These are phyloP conservation scores for Laterallus jamaicensis DNA, from an alignment of 2,113 vertebrate genomes.

Conservation along the genomic window DNA sequence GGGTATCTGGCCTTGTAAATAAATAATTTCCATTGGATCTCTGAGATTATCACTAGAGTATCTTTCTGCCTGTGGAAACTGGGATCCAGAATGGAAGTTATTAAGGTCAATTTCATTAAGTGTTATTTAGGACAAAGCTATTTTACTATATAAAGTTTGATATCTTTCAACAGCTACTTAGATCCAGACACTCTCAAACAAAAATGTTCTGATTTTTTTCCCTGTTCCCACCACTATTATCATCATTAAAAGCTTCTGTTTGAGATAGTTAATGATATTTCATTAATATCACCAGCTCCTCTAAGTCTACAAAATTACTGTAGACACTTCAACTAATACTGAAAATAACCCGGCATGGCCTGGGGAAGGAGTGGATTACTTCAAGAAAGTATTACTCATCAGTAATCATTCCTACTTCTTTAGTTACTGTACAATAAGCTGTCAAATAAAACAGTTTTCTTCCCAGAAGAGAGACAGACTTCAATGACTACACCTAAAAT, in stretches of 20 bases:
- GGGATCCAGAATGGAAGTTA: neutral
- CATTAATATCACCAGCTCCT: neutral
- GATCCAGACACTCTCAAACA: neutral
- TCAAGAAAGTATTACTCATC: neutral
- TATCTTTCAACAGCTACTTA: neutral
- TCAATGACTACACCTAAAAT: neutral
- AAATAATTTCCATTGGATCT: neutral
- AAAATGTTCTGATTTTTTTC: neutral
- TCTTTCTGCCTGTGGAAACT: neutral
- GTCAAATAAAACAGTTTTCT: neutral
- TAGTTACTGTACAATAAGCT: neutral
- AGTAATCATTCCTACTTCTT: neutral
- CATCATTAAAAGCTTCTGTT: neutral
- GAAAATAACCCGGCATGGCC: neutral
- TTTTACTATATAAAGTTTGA: neutral
- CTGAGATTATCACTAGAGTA: neutral
- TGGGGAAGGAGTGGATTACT: neutral
- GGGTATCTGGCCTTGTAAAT: neutral
- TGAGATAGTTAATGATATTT: neutral
- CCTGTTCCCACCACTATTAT: accelerated
- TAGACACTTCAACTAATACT: neutral
- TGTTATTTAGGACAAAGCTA: neutral
- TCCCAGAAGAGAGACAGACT: neutral
- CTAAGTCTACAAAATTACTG: neutral
- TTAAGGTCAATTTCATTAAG: neutral